These are phyloP conservation scores for Calameuta filiformis DNA, from an alignment of 2,888 invertebrate genomes.

Conservation along the genomic window DNA sequence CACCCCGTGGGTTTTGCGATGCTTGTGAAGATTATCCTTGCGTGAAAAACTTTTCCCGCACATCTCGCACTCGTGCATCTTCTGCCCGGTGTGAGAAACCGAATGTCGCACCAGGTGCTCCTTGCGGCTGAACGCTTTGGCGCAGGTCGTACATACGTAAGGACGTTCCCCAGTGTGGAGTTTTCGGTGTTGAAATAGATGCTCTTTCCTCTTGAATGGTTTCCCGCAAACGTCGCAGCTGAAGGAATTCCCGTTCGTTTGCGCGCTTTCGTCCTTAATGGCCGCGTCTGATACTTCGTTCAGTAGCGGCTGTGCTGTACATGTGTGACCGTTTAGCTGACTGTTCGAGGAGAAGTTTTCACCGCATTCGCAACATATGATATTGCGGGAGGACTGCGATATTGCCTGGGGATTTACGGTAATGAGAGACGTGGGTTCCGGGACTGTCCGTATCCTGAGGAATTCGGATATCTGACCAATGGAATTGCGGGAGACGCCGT, in stretches of 20 bases:
- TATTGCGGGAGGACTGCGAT: conserved; percentile 45
- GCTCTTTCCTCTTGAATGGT: conserved; percentile 76
- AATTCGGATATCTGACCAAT: conserved; percentile 63
- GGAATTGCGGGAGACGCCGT: conserved; percentile 54
- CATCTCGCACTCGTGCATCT: conserved; percentile 74
- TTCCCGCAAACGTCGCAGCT: conserved; percentile 73
- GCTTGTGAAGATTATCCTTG: conserved; percentile 72
- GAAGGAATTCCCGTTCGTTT: conserved; percentile 50
- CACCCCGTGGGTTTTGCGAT: conserved; percentile 72
- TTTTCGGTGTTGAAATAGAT: conserved; percentile 76
- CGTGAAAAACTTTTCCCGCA: conserved; percentile 71
- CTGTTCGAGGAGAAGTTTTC: conserved; percentile 54
- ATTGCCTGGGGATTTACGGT: conserved; percentile 60
- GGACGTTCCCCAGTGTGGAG: conserved; percentile 76
- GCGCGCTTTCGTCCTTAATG: conserved; percentile 32
- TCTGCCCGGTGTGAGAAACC: conserved; percentile 76
- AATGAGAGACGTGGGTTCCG: conserved; percentile 53
- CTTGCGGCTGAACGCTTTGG: conserved; percentile 76
- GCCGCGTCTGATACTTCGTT: conserved; percentile 45
- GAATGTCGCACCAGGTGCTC: conserved; percentile 76
- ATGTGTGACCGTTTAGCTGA: conserved; percentile 55
- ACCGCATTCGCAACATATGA: conserved; percentile 61
- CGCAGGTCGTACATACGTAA: conserved; percentile 74
- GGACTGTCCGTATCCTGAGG: conserved; percentile 55
- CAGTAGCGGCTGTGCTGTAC: conserved; percentile 39